These are phyloP conservation scores for Eidolon helvum DNA, from an alignment of 2,113 vertebrate genomes.

Conservation along the genomic window DNA sequence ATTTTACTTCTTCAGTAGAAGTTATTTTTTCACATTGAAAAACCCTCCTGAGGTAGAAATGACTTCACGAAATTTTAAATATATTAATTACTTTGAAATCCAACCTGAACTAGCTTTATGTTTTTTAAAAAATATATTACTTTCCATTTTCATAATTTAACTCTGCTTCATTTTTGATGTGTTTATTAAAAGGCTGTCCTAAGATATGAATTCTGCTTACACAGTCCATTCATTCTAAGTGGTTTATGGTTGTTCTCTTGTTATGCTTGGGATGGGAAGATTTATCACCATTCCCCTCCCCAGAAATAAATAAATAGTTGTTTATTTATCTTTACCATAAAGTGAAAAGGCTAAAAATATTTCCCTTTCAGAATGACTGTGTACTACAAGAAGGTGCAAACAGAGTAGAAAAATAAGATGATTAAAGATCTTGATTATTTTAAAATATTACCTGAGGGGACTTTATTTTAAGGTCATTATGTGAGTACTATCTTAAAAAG, in stretches of 20 bases:
- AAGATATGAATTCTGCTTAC: conserved; percentile 56
- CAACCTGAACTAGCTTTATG: conserved; percentile 29
- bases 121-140: conserved; percentile 21
- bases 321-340: conserved; percentile 58
- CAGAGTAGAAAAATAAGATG: conserved; percentile 33
- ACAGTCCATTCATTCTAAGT: conserved; percentile 35
- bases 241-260: conserved; percentile 33
- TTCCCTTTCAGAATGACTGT: conserved; percentile 36
- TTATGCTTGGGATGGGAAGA: conserved; percentile 46
- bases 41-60: conserved; percentile 63
- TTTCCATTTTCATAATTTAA: conserved; percentile 69
- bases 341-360: conserved; percentile 44
- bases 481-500: conserved; percentile 52
- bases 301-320: neutral
- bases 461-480: conserved; percentile 42
- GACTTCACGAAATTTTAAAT: conserved; percentile 53
- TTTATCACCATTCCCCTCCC: neutral
- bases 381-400: neutral
- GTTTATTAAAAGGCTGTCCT: conserved; percentile 51
- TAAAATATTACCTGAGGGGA: conserved; percentile 56
- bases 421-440: conserved; percentile 48
- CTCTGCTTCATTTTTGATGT: conserved; percentile 36
- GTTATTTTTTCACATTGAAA: conserved; percentile 48
- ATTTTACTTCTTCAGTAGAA: conserved; percentile 53
- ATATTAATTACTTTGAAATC: conserved; percentile 45